Base-by-base conservation (phyloP, 2,888 invertebrate genomes). In the Peribatodes rhomboidaria region DNA sequence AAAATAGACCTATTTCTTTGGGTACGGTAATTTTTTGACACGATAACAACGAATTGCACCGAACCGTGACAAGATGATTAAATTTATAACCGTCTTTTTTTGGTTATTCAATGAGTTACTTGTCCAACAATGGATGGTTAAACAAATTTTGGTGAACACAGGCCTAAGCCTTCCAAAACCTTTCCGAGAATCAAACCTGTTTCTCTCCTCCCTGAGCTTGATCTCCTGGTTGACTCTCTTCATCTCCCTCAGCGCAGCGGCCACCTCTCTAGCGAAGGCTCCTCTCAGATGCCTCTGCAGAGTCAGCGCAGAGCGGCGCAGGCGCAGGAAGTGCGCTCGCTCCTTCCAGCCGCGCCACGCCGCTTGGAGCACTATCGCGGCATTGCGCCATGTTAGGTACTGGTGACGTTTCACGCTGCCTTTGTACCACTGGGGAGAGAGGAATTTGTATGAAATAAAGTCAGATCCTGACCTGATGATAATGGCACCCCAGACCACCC, bases 201-300 rank as follows among this genome's bases (percentile, higher is more conserved):
- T 91, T 68, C 92, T 82, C 73, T 92, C 95, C 79, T 97, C 97
- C 14, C 97, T 92, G 73, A 97, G 95, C 68, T 96, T 94, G 95
- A 98, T 97, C 92, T 97, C 97, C 81, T 97, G 96, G 84, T 98
- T 97, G 61, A 97, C 97, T 22, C 97, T 90, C 71, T 96, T 94
- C 97, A 98, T 98, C 92, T 98, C 98, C 7, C 98, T 89, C 67
- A 98, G 86, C 0, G 98, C 98, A 0, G 96, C 94, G 0, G 98
- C 98, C 64, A 95, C 98, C 89, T 98, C 98, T 69, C 98, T 92
- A 0, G 98, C 98, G 89, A 98, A 98, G 75, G 98, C 97, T 2
- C 98, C 98, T 10, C 98, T 92, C 69, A 98, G 89, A 84, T 97
- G 97, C 65, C 97, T 94, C 90, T 98, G 98, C 70, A 98, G 96